These are phyloP conservation scores for Scaeva pyrastri DNA, from an alignment of 2,888 invertebrate species.

Conservation along the genomic window DNA sequence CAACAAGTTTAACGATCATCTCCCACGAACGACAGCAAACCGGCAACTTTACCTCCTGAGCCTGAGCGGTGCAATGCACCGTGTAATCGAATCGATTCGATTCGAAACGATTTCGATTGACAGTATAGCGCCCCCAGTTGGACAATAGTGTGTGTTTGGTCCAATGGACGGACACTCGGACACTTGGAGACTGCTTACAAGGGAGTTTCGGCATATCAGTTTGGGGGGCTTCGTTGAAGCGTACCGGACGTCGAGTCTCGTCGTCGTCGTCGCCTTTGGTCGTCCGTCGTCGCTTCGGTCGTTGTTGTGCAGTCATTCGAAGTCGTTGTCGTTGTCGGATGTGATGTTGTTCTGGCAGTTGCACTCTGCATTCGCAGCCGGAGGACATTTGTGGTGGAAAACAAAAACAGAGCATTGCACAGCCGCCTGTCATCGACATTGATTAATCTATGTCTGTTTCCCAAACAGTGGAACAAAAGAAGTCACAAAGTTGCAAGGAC, in stretches of 20 bases:
- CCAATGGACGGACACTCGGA: conserved; percentile 33
- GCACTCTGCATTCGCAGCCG: conserved; percentile 40
- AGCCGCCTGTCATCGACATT: conserved; percentile 64
- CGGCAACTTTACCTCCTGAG: no score
- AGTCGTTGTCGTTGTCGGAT: background rate
- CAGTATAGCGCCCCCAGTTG: conserved; percentile 74
- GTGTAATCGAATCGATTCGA: conserved; percentile 69
- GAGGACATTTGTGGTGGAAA: conserved; percentile 48
- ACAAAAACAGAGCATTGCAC: conserved; percentile 47
- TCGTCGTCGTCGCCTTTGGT: no score
- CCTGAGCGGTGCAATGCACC: conserved; percentile 64
- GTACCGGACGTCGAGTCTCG: background rate
- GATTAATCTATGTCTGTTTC: conserved; percentile 67
- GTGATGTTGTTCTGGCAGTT: conserved; percentile 20
- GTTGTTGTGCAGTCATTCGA: background rate
- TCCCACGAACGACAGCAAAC: conserved; percentile 61
- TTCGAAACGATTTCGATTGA: conserved; percentile 67
- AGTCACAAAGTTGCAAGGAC: background rate
- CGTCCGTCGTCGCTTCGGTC: no score
- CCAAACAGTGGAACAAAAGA: background rate
- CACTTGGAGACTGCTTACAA: background rate
- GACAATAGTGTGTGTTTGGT: conserved; percentile 55
- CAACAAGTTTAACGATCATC: conserved; percentile 69
- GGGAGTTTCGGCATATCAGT: conserved; percentile 38
- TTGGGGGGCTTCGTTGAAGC: background rate